phyloP scores from a whole-genome alignment of 2,113 vertebrate genomes.

The Cygnus atratus region DNA sequence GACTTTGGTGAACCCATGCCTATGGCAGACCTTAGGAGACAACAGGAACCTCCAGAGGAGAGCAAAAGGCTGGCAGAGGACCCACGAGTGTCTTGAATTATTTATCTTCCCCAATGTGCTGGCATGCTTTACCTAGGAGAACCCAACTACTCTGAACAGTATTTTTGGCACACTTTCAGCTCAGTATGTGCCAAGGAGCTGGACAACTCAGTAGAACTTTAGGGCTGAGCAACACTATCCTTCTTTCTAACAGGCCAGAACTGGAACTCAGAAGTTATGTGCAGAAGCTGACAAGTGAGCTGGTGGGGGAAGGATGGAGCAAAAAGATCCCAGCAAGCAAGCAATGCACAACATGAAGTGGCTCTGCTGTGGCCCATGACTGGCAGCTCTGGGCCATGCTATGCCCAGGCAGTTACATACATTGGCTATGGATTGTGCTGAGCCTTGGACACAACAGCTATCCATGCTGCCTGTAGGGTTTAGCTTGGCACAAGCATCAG shows the following conservation, averaged over 20 bases:
- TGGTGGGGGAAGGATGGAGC: too few species aligned
- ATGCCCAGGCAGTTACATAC: neutral
- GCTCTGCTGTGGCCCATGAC: fast-evolving
- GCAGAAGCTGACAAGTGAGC: neutral
- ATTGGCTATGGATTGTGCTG: neutral
- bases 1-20: neutral
- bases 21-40: neutral
- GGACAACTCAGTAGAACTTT: neutral
- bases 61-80: neutral
- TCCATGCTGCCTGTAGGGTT: neutral
- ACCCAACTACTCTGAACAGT: neutral
- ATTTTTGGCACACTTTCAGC: neutral
- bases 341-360: neutral
- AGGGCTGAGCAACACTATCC: neutral
- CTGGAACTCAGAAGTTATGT: neutral
- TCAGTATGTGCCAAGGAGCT: neutral
- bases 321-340: neutral
- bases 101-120: neutral
- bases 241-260: neutral
- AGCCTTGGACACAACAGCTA: neutral
- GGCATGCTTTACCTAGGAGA: neutral
- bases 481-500: neutral
- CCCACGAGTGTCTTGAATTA: neutral
- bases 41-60: neutral
- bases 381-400: neutral